These are phyloP conservation scores for Cynoglossus semilaevis DNA, from an alignment of 2,113 vertebrate species.

Conservation along the genomic window DNA sequence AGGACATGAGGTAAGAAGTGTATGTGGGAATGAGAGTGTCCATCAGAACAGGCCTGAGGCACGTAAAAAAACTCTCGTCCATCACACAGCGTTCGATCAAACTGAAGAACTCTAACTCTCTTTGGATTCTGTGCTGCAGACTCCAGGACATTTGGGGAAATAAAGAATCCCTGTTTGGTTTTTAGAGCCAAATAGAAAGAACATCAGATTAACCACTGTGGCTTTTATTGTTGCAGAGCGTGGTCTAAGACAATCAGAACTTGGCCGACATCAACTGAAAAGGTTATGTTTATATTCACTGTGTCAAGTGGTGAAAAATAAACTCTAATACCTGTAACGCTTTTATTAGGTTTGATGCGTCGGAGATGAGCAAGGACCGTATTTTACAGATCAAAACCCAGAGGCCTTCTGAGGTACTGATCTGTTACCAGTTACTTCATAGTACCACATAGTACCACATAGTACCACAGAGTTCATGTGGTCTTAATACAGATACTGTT, in stretches of 20 bases:
- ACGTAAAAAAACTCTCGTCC: background rate
- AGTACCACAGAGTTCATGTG: too few species aligned
- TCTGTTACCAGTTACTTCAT: too few species aligned
- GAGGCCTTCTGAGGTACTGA: too few species aligned
- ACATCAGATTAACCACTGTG: background rate
- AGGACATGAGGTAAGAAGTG: background rate
- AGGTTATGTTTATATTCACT: background rate
- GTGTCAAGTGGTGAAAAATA: background rate
- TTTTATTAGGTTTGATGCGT: too few species aligned
- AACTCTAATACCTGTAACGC: background rate
- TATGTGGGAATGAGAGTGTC: slow-evolving; percentile 4
- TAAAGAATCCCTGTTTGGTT: background rate
- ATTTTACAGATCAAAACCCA: too few species aligned
- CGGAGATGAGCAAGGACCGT: too few species aligned
- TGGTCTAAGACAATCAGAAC: background rate
- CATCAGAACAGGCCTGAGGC: background rate
- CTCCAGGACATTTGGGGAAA: background rate
- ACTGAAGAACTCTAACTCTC: slow-evolving; percentile 5
- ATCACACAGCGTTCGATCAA: background rate
- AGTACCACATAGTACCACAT: too few species aligned
- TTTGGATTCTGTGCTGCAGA: background rate
- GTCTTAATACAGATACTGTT: too few species aligned
- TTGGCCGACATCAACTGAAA: background rate
- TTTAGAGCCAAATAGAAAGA: background rate
- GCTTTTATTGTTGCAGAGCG: background rate